Evolutionary conservation across 1,140 invertebrate species (phyloP).

Genomic region (Apocrypta bakeri): DNA sequence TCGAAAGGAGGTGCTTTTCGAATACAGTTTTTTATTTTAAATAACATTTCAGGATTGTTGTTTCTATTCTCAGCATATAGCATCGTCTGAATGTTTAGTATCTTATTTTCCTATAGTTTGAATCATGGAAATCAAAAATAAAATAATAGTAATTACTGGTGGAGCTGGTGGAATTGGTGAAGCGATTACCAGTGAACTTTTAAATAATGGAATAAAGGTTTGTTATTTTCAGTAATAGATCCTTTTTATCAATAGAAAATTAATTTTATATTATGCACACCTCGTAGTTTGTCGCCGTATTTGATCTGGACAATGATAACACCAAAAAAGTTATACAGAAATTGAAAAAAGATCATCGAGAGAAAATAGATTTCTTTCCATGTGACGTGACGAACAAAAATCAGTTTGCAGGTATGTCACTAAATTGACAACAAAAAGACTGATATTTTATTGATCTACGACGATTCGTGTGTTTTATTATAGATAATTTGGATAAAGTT

Average conservation of each 20-base stretch:
- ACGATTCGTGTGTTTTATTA: background rate
- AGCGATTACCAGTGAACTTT: background rate
- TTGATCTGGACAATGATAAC: background rate
- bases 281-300: too few relatives aligned
- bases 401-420: too few relatives aligned
- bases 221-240: background rate
- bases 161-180: slow-evolving; percentile 63
- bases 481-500: slow-evolving; percentile 67
- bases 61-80: too few relatives aligned
- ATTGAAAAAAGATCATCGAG: slow-evolving; percentile 60
- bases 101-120: too few relatives aligned
- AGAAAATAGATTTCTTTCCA: slow-evolving; percentile 59
- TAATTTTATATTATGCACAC: too few relatives aligned
- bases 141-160: slow-evolving; percentile 68
- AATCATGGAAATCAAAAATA: slow-evolving; percentile 52
- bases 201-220: background rate
- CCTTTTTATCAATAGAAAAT: too few relatives aligned
- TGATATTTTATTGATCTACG: too few relatives aligned
- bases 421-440: too few relatives aligned
- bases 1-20: too few relatives aligned
- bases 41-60: too few relatives aligned
- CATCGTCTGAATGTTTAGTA: too few relatives aligned
- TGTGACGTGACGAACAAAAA: slow-evolving; percentile 61
- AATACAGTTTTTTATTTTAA: too few relatives aligned
- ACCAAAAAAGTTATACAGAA: background rate